These are phyloP conservation scores for Trochalopteron elliotii DNA, from an alignment of 2,113 vertebrate genomes.

Conservation along the genomic window DNA sequence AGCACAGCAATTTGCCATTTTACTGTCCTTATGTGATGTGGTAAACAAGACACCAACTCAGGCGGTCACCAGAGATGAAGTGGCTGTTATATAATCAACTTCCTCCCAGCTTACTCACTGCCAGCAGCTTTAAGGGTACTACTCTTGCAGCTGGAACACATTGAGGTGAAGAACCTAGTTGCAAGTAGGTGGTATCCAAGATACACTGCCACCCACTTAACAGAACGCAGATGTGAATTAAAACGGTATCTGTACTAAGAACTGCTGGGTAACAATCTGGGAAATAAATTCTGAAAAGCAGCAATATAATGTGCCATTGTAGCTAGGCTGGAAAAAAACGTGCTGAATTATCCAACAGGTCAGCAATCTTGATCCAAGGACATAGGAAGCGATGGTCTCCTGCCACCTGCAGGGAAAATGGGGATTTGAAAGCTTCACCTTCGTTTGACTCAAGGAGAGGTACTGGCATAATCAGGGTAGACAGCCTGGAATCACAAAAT, in stretches of 20 bases:
- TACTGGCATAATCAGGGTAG: neutral
- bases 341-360: neutral
- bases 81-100: neutral
- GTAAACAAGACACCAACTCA: constrained; percentile 1
- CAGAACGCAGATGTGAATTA: neutral
- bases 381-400: neutral
- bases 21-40: constrained; percentile 21
- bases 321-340: neutral
- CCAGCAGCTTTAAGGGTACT: neutral
- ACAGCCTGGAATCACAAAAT: neutral
- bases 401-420: neutral
- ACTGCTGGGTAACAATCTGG: neutral
- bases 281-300: neutral
- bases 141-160: neutral
- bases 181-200: neutral
- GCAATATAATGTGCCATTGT: neutral
- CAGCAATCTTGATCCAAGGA: neutral
- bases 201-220: neutral
- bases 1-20: constrained; percentile 36
- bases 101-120: neutral
- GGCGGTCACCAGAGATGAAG: neutral
- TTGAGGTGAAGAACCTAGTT: neutral
- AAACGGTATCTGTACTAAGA: neutral
- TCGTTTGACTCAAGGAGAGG: neutral
- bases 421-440: neutral